Evolutionary conservation across 2,888 invertebrate species (phyloP), one percentile per base, ranked within the genome.

Genomic region (Dryococelus australis): DNA sequence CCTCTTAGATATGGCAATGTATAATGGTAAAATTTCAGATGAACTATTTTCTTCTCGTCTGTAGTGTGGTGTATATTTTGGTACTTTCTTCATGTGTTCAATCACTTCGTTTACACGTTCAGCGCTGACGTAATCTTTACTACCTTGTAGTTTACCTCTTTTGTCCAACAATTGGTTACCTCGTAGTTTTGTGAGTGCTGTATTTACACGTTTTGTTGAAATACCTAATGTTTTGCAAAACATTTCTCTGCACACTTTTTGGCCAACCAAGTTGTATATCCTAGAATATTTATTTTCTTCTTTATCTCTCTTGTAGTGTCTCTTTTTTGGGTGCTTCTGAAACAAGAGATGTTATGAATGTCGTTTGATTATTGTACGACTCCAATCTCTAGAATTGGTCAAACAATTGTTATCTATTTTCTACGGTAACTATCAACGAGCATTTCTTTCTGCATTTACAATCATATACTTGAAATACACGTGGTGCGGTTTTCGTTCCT

Each of bases 171-270:
- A 65, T 6, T 65, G 10, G 65, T 65, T 65, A 65, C 16, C 24
- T 16, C 65, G 20, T 65, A 65, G 65, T 65, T 65, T 65, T 65
- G 8, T 65, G 10, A 65, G 65, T 65, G 65, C 65, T 20, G 65
- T 65, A 65, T 16, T 65, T 65, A 65, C 65, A 65, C 65, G 10
- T 65, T 65, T 65, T 65, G 65, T 65, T 65, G 65, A 65, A 24
- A 65, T 65, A 20, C 65, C 65, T 20, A 65, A 20, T 65, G 65
- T 65, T 65, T 65, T 65, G 65, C 65, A 65, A 65, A 65, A 65
- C 65, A 65, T 65, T 65, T 65, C 65, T 65, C 65, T 65, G 65
- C 65, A 65, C 65, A 65, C 65, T 65, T 16, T 65, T 65, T 65
- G 65, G 16, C 65, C 65, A 20, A 12, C 20, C 20, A 65, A 65